phyloP scores from a whole-genome alignment of 2,888 invertebrate genomes.

The Leptinotarsa tumamoca region DNA sequence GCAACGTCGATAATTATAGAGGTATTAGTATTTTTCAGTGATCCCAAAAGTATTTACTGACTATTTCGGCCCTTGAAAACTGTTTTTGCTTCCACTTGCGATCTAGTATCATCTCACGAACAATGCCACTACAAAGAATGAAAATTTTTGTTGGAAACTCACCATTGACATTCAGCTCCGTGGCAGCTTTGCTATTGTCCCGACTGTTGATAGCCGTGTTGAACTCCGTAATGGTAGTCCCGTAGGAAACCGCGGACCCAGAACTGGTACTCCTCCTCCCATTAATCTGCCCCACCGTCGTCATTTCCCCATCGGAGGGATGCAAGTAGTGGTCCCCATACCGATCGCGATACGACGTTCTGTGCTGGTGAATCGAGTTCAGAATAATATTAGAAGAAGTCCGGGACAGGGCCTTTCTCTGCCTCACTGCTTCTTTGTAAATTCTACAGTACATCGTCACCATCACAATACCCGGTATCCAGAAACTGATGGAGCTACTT shows the following conservation, averaged over 20 bases:
- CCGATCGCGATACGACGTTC: slow-evolving; percentile 73
- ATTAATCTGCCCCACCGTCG: slow-evolving; percentile 69
- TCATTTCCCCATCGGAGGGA: slow-evolving; percentile 72
- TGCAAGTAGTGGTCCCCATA: slow-evolving; percentile 70
- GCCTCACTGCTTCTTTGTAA: slow-evolving; percentile 84
- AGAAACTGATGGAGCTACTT: slow-evolving; percentile 91
- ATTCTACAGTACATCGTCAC: slow-evolving; percentile 91
- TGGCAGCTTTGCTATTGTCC: slow-evolving; percentile 74
- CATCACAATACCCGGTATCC: slow-evolving; percentile 94
- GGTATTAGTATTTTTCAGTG: too few species aligned
- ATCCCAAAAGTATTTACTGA: too few species aligned
- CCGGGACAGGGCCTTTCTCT: slow-evolving; percentile 83
- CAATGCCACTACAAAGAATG: too few species aligned
- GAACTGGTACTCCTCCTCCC: slow-evolving; percentile 74
- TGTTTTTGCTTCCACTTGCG: too few species aligned
- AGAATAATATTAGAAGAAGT: slow-evolving; percentile 89
- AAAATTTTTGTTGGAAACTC: slow-evolving; percentile 57
- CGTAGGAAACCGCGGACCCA: slow-evolving; percentile 67
- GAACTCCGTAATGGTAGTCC: slow-evolving; percentile 67
- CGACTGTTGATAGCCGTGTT: slow-evolving; percentile 64
- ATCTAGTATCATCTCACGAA: too few species aligned
- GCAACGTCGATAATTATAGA: too few species aligned
- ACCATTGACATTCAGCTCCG: slow-evolving; percentile 80
- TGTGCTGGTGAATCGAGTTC: slow-evolving; percentile 86
- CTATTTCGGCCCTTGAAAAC: too few species aligned